Percentiles rank a stretch among this genome's conserved stretches.
phyloP scores from a whole-genome alignment of 2,113 vertebrate genomes.

The Channa argus region DNA sequence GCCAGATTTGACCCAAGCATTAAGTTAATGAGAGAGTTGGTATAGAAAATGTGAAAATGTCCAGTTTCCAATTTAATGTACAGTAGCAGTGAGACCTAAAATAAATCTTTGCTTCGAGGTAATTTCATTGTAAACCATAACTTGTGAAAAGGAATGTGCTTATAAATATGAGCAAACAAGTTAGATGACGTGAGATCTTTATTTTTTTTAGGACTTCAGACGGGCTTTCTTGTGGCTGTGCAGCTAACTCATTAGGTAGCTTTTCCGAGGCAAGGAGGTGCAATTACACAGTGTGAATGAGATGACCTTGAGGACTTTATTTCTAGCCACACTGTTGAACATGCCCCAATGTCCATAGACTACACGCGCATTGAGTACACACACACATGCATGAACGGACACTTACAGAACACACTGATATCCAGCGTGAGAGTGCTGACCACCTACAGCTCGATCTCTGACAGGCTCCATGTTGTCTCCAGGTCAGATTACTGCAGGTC shows the following conservation, averaged over 20 bases:
- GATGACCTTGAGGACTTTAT: conserved; percentile 7
- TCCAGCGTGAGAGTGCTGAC: not conserved
- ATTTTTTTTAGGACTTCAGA: not conserved
- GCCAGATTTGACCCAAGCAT: too few species aligned
- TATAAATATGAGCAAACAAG: too few species aligned
- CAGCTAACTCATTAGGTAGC: conserved; percentile 10
- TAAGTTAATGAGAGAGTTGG: too few species aligned
- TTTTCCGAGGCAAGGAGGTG: not conserved
- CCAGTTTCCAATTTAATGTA: not conserved
- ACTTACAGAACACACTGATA: not conserved
- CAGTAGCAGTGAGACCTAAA: not conserved
- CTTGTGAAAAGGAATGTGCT: not conserved
- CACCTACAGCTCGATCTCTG: conserved; percentile 10
- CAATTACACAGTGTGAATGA: conserved; percentile 7
- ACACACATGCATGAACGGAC: not conserved
- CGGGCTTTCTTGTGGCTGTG: not conserved
- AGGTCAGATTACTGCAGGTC: conserved; percentile 55
- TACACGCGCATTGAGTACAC: not conserved
- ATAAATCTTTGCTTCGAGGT: not conserved
- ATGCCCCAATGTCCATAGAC: not conserved
- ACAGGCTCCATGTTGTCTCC: not conserved
- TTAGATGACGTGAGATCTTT: too few species aligned
- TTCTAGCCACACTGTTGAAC: too few species aligned
- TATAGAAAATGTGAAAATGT: too few species aligned
- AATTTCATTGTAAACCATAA: not conserved